phyloP scores from a whole-genome alignment of 2,113 vertebrate genomes.

The Oenanthe melanoleuca region DNA sequence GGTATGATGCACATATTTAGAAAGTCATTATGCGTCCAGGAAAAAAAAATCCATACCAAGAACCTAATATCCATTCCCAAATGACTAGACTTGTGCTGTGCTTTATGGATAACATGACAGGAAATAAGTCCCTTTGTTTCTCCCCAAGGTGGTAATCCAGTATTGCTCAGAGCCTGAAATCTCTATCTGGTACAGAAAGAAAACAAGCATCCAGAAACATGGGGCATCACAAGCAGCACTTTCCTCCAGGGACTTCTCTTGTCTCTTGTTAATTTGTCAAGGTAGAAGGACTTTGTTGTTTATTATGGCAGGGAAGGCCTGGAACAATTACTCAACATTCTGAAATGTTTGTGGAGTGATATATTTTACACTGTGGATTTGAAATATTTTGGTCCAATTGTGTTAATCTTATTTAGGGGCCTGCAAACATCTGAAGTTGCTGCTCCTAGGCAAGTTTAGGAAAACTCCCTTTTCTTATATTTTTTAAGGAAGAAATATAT shows the following conservation, averaged over 20 bases:
- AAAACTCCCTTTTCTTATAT: background rate
- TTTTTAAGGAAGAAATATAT: background rate
- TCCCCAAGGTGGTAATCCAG: background rate
- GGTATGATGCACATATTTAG: background rate
- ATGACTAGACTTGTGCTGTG: background rate
- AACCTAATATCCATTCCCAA: background rate
- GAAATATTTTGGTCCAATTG: background rate
- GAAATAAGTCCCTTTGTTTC: background rate
- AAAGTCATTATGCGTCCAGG: accelerated
- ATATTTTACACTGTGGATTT: background rate
- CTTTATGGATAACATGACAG: background rate
- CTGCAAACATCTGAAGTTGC: background rate
- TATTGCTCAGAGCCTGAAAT: background rate
- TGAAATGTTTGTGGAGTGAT: background rate
- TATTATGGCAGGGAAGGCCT: background rate
- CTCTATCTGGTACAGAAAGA: background rate
- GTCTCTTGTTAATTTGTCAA: background rate
- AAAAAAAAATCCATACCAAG: background rate
- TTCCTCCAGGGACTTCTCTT: background rate
- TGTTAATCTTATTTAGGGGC: background rate
- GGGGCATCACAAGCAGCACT: background rate
- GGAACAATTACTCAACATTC: background rate
- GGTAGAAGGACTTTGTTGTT: background rate
- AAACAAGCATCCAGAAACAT: background rate
- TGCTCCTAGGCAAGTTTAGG: background rate